Conservation (phyloP, 2,888 invertebrate species). For the Mallateleia sp. region DNA sequence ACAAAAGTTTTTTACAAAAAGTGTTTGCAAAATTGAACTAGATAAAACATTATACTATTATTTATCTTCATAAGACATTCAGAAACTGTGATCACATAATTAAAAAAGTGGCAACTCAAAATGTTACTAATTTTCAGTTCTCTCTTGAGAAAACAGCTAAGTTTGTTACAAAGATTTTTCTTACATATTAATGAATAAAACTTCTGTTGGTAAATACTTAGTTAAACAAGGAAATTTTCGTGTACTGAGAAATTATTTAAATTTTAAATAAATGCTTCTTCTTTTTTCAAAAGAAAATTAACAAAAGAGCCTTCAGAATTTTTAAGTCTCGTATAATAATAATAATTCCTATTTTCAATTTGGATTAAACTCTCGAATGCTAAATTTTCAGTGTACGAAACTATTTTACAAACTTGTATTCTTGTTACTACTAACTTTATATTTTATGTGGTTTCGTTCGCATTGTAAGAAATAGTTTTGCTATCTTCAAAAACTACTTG, state of each 20-base stretch:
- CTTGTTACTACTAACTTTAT: slow-evolving; percentile 43
- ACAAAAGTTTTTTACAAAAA: too few relatives aligned
- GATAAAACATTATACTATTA: too few relatives aligned
- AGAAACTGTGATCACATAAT: not conserved
- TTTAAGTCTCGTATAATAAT: slow-evolving; percentile 18
- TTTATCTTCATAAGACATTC: too few relatives aligned
- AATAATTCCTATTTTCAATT: slow-evolving; percentile 45
- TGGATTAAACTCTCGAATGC: slow-evolving; percentile 43
- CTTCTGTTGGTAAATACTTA: slow-evolving; percentile 26
- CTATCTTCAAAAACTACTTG: slow-evolving; percentile 19
- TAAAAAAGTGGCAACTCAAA: not conserved
- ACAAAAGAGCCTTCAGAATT: slow-evolving; percentile 15
- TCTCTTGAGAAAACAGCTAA: slow-evolving; percentile 11
- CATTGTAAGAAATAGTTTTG: slow-evolving; percentile 26
- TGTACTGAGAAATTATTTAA: slow-evolving; percentile 28
- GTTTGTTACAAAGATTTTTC: slow-evolving; percentile 17
- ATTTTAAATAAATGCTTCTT: slow-evolving; percentile 27
- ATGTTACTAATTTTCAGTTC: slow-evolving; percentile 4
- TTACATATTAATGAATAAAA: slow-evolving; percentile 25
- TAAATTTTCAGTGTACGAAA: slow-evolving; percentile 28
- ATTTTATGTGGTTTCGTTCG: slow-evolving; percentile 38
- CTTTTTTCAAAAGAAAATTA: slow-evolving; percentile 10
- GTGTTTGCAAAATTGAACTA: too few relatives aligned
- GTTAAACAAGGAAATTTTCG: slow-evolving; percentile 14
- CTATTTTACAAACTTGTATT: slow-evolving; percentile 46